Evolutionary conservation across 1,140 invertebrate species (phyloP), one percentile per base, ranked within the genome.

Genomic region (Steinernema khuongi): DNA sequence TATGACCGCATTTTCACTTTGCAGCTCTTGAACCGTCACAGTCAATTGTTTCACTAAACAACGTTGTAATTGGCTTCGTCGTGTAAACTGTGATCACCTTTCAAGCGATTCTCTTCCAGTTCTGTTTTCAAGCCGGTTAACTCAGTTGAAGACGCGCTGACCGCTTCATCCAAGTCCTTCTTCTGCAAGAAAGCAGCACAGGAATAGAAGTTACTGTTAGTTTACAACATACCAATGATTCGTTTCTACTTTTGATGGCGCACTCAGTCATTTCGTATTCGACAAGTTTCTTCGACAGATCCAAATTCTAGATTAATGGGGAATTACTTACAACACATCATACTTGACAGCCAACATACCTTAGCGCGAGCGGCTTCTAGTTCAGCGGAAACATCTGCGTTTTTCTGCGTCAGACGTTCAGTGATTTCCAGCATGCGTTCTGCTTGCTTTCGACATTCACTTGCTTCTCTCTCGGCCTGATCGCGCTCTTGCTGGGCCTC

Each of bases 391-490:
- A 78, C 41, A 28, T 74, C 68, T 29, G 70, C 72, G 70, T 78
- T 78, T 33, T 72, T 78, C 68, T 77, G 60, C 17, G 76, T 78
- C 72, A 77, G 30, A n/a, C 67, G 67, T 22, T 75, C 67, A 22
- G 31, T 75, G 31, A 74, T 44, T 67, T 73, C 68, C 29, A 75
- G 33, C 72, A 75, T 73, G 7, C 66, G 68, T 66, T 75, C 74
- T 28, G 68, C 74, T 36, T 75, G 74, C 14, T 69, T n/a, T 29
- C 74, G 41, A 7, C 31, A 70, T 68, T 75, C 33, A 19, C 31
- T 22, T 1, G 74, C 74, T 30, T 75, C 74, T 18, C 60, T 19
- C 31, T 75, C 74, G n/a, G 74, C 72, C n/a, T 75, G 71, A 18
- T 75, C 74, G 18, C 41, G 41, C 22, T 75, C 74, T 26, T 75